A percentile compares a stretch with the other conserved stretches of the same genome.
Evolutionary conservation across 2,888 invertebrate genomes (phyloP).

Genomic region (Coenonympha arcania): DNA sequence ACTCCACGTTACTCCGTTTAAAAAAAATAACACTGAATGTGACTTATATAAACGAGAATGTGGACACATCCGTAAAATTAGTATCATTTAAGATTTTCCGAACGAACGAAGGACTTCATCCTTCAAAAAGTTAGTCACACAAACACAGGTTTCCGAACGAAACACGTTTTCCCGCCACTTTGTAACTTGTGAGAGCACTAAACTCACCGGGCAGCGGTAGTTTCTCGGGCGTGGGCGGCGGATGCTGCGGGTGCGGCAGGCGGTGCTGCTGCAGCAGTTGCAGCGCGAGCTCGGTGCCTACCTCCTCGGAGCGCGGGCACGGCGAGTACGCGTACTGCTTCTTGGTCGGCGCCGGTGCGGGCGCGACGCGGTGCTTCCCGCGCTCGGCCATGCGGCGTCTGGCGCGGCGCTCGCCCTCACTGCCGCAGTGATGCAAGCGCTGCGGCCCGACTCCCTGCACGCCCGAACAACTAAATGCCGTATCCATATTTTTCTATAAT

Average conservation of each 20-base stretch:
- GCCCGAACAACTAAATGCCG: no score
- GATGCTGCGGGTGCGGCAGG: no score
- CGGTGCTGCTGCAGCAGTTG: conserved; percentile 45
- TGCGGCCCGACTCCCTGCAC: no score
- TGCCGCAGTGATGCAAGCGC: conserved; percentile 31
- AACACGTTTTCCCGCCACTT: conserved; percentile 31
- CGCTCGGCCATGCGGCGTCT: conserved; percentile 72
- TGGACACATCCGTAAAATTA: no score
- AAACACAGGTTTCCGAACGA: conserved; percentile 3
- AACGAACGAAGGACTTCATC: no score
- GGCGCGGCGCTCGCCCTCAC: conserved; percentile 34
- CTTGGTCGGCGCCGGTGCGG: conserved; percentile 62
- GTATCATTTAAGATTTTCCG: no score
- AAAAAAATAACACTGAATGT: no score
- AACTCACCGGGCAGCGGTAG: conserved; percentile 41
- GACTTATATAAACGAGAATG: no score
- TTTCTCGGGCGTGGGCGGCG: conserved; percentile 50
- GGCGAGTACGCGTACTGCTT: conserved; percentile 69
- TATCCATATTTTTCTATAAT: no score
- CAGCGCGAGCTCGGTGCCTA: conserved; percentile 64
- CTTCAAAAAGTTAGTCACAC: no score
- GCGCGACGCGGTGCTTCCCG: conserved; percentile 69
- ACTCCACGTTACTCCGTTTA: no score
- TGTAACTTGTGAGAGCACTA: conserved; percentile 2
- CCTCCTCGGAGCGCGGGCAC: conserved; percentile 70